Evolutionary conservation across 2,888 invertebrate genomes (phyloP), one percentile per base, ranked within the genome.

Genomic region (Mythimna lalbum): DNA sequence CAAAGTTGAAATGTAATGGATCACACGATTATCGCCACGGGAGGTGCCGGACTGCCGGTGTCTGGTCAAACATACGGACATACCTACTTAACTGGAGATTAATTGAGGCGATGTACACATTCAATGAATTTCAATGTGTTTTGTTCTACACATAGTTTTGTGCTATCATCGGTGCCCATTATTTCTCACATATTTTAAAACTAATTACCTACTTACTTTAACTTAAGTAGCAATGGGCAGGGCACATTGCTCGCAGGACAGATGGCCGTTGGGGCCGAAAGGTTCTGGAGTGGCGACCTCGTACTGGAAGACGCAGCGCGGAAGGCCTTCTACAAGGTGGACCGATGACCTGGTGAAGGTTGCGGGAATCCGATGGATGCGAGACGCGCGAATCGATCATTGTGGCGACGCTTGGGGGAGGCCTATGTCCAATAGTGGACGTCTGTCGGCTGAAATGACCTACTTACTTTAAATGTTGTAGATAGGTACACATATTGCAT

Each of bases 11-110:
- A 55, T 31, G 31, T 64, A 64, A 60, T 77, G 60, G 50, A 57
- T 62, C 39, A 36, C 56, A 62, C 53, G 62, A 66, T 73, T 79
- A 73, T 59, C 62, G n/a, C 66, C 57, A 55, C 66, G 33, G 39
- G 62, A 49, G 65, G 65, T 57, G 27, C 9, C 14, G n/a, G 14
- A 61, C 61, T 57, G 27, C 9, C 14, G n/a, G 14, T 62, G 36
- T 19, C 50, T 57, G 27, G n/a, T 66, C 47, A 63, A 65, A 71
- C 52, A 50, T 56, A 62, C 31, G 10, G 12, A 63, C 50, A 31
- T 43, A 55, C 47, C 14, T 19, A 49, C 33, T 52, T 63, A 21
- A 14, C 33, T 56, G 19, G 27, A 50, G 43, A 59, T 59, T 62
- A 59, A 66, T 72, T 53, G 33, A 53, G 49, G 43, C 6, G 36